phyloP scores from a whole-genome alignment of 2,888 invertebrate species.

The Ariolimax columbianus region DNA sequence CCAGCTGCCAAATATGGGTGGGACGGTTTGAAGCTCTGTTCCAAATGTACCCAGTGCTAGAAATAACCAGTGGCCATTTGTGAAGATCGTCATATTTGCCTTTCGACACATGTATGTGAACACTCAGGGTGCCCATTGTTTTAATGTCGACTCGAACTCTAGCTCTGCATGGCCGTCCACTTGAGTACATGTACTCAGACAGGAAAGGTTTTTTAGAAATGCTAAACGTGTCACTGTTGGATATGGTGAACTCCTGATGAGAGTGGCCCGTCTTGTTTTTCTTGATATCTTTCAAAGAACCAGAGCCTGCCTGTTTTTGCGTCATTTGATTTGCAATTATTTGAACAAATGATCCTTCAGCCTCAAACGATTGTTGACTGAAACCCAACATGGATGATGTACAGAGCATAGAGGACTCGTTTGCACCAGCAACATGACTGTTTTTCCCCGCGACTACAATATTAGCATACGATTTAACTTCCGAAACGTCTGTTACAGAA shows the following conservation, averaged over 20 bases:
- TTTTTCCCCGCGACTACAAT: not conserved
- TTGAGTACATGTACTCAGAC: no score
- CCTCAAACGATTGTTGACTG: not conserved
- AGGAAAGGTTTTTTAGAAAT: not conserved
- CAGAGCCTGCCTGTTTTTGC: not conserved
- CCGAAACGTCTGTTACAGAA: not conserved
- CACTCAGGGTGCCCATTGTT: not conserved
- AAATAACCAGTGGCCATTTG: conserved; percentile 15
- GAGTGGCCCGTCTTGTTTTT: not conserved
- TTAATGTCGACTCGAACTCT: not conserved
- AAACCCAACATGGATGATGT: not conserved
- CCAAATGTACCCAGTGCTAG: not conserved
- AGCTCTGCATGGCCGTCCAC: not conserved
- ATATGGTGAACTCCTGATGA: not conserved
- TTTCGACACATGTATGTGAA: not conserved
- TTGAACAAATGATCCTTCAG: not conserved
- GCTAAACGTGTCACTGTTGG: not conserved
- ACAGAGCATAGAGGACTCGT: not conserved
- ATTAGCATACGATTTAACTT: not conserved
- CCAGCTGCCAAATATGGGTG: conserved; percentile 18
- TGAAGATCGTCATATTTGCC: not conserved
- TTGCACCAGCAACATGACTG: not conserved
- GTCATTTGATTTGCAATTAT: not conserved
- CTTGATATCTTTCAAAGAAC: not conserved
- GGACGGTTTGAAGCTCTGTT: not conserved